Base-by-base conservation (phyloP, 2,888 invertebrate species). In the Acronicta aceris region DNA sequence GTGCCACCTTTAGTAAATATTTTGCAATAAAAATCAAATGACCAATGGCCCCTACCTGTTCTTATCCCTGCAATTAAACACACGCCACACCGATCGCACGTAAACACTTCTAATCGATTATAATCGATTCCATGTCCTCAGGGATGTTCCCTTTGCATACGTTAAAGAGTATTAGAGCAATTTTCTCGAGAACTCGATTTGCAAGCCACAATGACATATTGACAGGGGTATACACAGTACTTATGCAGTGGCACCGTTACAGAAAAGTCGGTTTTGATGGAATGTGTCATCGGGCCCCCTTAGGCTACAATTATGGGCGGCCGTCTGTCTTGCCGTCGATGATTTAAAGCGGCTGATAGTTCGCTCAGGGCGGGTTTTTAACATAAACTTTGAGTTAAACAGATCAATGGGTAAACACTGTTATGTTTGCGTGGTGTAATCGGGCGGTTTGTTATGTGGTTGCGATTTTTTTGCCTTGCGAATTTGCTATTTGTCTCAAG, bases 161-260 rank as follows among this genome's bases (percentile, higher is more conserved):
- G 85, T 85, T 89, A 88, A 87, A 86, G 82, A 84, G 83, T 86
- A 90, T 91, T 87, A 81, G 81, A 84, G 92, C 84, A 90, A 92
- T 92, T 92, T 92, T 85, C 92, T 84, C 81, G 16, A 81, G 85
- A 89, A 91, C 89, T 85, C 84, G 91, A 89, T 87, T 81, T 81
- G 71, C 87, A 79, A 83, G 87, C 80, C 85, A 88, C 90, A 91
- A 89, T 91, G 91, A 93, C 91, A 91, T 91, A 93, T 92, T 85
- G 89, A 87, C 81, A 78, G 78, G 75, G 77, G 78, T 45, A 54
- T 46, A 43, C 45, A 16, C 8, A 33, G 48, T 49, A 52, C 27
- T 59, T 61, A 55, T 53, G 61, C 62, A 67, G 64, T 67, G 63
- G 56, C 59, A 79, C 87, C 83, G 84, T 85, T 87, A 85, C 48